Percentiles rank a stretch among this genome's conserved stretches.
Conservation (phyloP, 2,888 invertebrate species). For the Cactoblastis cactorum region DNA sequence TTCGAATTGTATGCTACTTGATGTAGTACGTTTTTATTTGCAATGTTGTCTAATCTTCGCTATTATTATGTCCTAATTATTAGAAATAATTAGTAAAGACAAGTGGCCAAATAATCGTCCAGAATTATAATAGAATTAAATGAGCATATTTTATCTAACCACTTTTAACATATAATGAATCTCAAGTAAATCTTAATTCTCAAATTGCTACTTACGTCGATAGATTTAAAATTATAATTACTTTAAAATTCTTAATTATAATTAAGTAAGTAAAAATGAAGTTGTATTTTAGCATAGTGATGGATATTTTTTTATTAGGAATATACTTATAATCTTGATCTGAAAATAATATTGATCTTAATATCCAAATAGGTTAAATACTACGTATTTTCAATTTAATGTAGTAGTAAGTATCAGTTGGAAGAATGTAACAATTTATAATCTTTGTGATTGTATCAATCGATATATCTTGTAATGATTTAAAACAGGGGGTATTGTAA, state of each 20-base stretch:
- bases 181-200: constrained; percentile 7
- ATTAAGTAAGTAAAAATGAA: background rate
- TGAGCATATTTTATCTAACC: constrained; percentile 18
- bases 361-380: too few relatives aligned
- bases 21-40: constrained; percentile 30
- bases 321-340: background rate
- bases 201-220: constrained; percentile 13
- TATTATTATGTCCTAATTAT: constrained; percentile 45
- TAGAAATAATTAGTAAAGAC: constrained; percentile 54
- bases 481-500: too few relatives aligned
- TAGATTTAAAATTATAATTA: background rate
- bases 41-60: constrained; percentile 40
- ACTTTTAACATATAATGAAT: constrained; percentile 5
- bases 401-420: too few relatives aligned
- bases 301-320: background rate
- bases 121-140: constrained; percentile 32
- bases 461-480: too few relatives aligned
- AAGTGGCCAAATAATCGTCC: constrained; percentile 78
- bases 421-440: too few relatives aligned
- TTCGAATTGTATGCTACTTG: constrained; percentile 13
- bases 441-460: too few relatives aligned
- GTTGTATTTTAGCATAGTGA: background rate
- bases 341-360: background rate
- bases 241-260: background rate
- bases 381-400: too few relatives aligned